These are phyloP conservation scores for Thalassarche chlororhynchos DNA, from an alignment of 2,113 vertebrate genomes.

Conservation along the genomic window DNA sequence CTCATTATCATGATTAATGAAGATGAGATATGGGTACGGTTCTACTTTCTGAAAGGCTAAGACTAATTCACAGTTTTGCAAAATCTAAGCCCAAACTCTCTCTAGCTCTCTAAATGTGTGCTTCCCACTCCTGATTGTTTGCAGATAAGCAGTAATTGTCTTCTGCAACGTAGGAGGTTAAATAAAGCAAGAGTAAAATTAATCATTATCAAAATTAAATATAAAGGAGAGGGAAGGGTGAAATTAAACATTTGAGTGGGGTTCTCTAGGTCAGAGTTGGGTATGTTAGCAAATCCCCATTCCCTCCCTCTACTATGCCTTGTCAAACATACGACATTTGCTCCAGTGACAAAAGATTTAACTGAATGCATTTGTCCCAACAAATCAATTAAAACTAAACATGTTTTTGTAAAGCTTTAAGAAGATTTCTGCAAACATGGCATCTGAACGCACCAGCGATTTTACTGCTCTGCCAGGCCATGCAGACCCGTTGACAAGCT, in stretches of 20 bases:
- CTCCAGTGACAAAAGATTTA: not conserved
- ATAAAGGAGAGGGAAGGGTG: not conserved
- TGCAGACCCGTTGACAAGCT: not conserved
- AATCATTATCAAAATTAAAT: not conserved
- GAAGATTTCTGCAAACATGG: constrained; percentile 5
- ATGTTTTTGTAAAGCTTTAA: constrained; percentile 27
- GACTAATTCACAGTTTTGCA: not conserved
- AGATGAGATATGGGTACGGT: not conserved
- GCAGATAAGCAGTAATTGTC: not conserved
- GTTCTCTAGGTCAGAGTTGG: not conserved
- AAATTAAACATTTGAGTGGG: not conserved
- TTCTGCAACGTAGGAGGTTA: not conserved
- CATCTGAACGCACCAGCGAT: not conserved
- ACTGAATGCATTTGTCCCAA: not conserved
- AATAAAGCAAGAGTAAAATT: not conserved
- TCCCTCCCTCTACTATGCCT: not conserved
- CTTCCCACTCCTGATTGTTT: not conserved
- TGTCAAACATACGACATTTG: not conserved
- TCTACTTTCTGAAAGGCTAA: not conserved
- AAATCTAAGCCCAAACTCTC: not conserved
- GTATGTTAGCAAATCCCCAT: not conserved
- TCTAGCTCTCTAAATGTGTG: not conserved
- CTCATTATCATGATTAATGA: not conserved
- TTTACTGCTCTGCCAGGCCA: not conserved
- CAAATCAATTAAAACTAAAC: not conserved